A percentile compares a stretch with the other conserved stretches of the same genome.
Evolutionary conservation across 1,140 invertebrate genomes (phyloP).

Genomic region (Adelges cooleyi): DNA sequence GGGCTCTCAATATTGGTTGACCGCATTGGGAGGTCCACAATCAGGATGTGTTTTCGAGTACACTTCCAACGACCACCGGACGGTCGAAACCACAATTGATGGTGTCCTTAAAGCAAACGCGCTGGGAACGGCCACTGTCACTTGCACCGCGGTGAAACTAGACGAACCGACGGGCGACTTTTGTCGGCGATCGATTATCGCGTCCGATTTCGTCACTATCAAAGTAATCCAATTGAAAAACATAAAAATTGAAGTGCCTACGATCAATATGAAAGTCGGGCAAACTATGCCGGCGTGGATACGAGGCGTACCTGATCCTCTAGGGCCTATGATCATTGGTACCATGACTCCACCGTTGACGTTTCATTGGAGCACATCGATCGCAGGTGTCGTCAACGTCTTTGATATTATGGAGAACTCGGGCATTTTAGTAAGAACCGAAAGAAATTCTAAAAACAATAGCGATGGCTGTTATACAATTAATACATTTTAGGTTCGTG

Average conservation of each 20-base stretch:
- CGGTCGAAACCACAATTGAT: slow-evolving; percentile 44
- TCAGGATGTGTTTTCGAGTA: slow-evolving; percentile 57
- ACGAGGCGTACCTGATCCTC: slow-evolving; percentile 50
- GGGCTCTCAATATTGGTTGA: slow-evolving; percentile 58
- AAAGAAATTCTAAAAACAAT: not conserved
- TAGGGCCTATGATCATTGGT: slow-evolving; percentile 52
- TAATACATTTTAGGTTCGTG: slow-evolving; percentile 36
- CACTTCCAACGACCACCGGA: slow-evolving; percentile 39
- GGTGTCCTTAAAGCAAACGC: slow-evolving; percentile 52
- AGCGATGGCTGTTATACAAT: no score
- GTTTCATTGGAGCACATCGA: slow-evolving; percentile 50
- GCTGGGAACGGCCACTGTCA: slow-evolving; percentile 49
- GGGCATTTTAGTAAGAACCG: slow-evolving; percentile 37
- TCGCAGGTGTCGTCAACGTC: slow-evolving; percentile 41
- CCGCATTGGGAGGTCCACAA: slow-evolving; percentile 55
- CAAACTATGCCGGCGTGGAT: slow-evolving; percentile 61
- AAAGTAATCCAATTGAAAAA: slow-evolving; percentile 54
- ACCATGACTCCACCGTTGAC: slow-evolving; percentile 47
- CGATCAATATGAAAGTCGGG: slow-evolving; percentile 54
- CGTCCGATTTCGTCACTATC: slow-evolving; percentile 51
- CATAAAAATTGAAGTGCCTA: slow-evolving; percentile 56
- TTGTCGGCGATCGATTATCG: slow-evolving; percentile 44
- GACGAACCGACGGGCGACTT: no score
- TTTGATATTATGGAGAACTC: slow-evolving; percentile 40
- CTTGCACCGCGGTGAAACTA: slow-evolving; percentile 51